Conservation (phyloP, 2,888 invertebrate species). For the Melitaea athalia region DNA sequence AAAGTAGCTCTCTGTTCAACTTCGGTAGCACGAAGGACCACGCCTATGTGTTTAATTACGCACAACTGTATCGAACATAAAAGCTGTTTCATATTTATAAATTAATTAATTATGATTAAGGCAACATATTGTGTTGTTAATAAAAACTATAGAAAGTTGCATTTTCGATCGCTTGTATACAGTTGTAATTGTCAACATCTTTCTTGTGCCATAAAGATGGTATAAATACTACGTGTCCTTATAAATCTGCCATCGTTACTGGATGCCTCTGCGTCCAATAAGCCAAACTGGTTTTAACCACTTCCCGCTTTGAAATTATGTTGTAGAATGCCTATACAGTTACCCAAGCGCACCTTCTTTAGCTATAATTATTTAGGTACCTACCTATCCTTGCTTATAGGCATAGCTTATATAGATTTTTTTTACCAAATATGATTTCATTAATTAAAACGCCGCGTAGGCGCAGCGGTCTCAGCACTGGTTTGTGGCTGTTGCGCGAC, state of each 20-base stretch:
- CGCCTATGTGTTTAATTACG: constrained; percentile 33
- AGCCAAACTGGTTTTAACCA: constrained; percentile 69
- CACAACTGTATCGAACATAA: constrained; percentile 40
- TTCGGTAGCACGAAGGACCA: constrained; percentile 23
- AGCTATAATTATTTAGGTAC: constrained; percentile 30
- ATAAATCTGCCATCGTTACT: constrained; percentile 65
- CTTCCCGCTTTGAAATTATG: constrained; percentile 72
- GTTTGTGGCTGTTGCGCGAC: too few species aligned
- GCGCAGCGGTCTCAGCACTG: too few species aligned
- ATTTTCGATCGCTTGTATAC: constrained; percentile 52
- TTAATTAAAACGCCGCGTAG: too few species aligned
- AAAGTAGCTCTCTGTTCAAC: constrained; percentile 8
- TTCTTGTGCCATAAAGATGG: constrained; percentile 41
- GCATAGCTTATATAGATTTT: too few species aligned
- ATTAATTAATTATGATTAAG: constrained; percentile 46
- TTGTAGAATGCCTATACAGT: constrained; percentile 74
- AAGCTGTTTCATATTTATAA: constrained; percentile 53
- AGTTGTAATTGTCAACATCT: constrained; percentile 44
- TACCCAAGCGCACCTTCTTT: constrained; percentile 50
- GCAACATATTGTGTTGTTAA: constrained; percentile 54
- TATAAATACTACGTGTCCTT: constrained; percentile 57
- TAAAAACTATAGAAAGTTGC: constrained; percentile 65
- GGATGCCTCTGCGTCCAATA: constrained; percentile 71
- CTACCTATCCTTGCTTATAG: neutral
- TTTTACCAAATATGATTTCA: too few species aligned